Evolutionary conservation across 2,888 invertebrate species (phyloP), one percentile per base, ranked within the genome.

Genomic region (Lepidochitona cinerea): DNA sequence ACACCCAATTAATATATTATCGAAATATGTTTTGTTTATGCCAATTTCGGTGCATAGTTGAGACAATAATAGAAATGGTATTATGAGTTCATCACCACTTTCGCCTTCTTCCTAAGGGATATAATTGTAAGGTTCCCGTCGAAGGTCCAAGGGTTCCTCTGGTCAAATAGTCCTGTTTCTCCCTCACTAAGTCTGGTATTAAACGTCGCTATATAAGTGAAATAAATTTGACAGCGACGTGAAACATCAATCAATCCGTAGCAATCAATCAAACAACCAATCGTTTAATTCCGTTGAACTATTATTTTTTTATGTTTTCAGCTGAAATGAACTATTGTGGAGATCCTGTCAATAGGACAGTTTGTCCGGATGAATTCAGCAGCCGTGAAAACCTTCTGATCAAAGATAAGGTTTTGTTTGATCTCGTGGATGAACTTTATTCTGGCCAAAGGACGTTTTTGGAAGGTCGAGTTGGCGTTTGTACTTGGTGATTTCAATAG

Each of bases 271-370:
- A 41, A 18, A 12, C 18, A 41, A 41, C 18, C 41, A 41, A 41
- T 18, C 18, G 18, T 54, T 54, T 54, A 23, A 23, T 54, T 54
- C 54, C 9, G 18, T 41, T 41, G 41, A 41, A 41, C 41, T 12
- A 9, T 18, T 41, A 41, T 18, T 41, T 41, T 41, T 26, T 59
- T 59, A 29, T 59, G 4, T 29, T 59, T 23, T 59, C 4, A 59
- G 59, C 59, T 59, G 59, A 59, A 32, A 59, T 59, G 59, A 59
- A 59, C 59, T 59, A 29, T 12, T 59, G 59, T 59, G 32, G 59
- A 29, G 59, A 59, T 29, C 59, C 59, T 18, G 29, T 14, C 23
- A 59, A 59, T 59, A 59, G 26, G 12, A 29, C 23, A 2, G 29
- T 59, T 23, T 59, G 59, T 26, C 59, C 59, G 3, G 59, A 59